Conservation (phyloP, 2,888 invertebrate genomes). For the Cheilosia impressa region DNA sequence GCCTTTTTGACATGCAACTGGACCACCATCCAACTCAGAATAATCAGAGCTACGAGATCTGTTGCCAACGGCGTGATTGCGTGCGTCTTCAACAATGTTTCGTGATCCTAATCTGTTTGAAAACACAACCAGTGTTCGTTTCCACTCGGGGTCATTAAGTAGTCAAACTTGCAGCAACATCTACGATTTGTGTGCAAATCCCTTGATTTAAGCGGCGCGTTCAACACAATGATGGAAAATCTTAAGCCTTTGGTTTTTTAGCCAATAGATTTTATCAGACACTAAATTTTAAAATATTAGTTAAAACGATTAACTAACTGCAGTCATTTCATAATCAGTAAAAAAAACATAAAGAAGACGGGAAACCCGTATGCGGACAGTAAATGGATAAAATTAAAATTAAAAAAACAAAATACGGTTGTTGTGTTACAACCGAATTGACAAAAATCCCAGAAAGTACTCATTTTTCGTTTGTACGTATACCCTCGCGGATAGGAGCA, state of each 20-base stretch:
- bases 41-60: no score
- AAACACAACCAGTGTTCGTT: no score
- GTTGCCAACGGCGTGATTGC: no score
- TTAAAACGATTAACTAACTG: not conserved
- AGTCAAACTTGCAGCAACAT: no score
- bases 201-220: not conserved
- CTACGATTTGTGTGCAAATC: no score
- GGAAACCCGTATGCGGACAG: not conserved
- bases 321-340: not conserved
- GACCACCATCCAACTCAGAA: no score
- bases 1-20: no score
- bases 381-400: not conserved
- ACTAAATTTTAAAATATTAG: not conserved
- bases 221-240: not conserved
- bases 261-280: not conserved
- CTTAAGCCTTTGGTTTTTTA: not conserved
- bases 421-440: not conserved
- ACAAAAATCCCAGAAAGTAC: conserved; percentile 6
- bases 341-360: no score
- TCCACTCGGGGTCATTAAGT: no score
- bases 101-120: no score
- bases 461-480: not conserved
- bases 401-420: not conserved
- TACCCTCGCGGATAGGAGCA: not conserved
- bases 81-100: no score